phyloP scores from a whole-genome alignment of 2,888 invertebrate genomes.

The Odontothrips loti region DNA sequence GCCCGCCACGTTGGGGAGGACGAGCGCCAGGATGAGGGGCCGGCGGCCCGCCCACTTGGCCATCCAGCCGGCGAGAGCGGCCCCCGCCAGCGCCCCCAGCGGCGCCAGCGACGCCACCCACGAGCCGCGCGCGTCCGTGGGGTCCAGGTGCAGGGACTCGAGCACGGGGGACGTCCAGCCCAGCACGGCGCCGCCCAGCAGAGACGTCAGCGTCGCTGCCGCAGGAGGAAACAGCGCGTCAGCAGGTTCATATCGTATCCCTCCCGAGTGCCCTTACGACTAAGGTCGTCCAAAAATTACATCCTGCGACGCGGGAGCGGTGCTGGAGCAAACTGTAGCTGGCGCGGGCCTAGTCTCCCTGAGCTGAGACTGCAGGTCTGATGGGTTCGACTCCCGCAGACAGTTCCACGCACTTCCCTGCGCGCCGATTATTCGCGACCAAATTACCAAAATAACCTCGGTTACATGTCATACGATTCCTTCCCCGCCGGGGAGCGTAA shows the following conservation, averaged over 20 bases:
- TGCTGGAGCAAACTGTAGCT: no score
- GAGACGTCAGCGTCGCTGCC: conserved; percentile 2
- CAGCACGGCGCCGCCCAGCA: conserved; percentile 15
- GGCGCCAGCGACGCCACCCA: conserved; percentile 20
- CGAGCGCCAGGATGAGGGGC: conserved; percentile 3
- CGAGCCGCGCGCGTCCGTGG: neutral
- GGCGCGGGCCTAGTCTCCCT: neutral
- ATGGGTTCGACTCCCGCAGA: no score
- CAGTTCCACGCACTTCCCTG: no score
- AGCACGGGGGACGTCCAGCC: neutral
- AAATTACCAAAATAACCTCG: no score
- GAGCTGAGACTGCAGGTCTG: neutral
- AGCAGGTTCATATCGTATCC: no score
- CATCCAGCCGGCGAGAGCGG: neutral
- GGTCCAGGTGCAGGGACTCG: neutral
- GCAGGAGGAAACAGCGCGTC: neutral
- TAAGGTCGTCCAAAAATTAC: no score
- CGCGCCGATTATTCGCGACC: no score
- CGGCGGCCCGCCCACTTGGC: neutral
- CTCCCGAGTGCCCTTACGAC: no score
- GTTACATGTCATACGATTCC: no score
- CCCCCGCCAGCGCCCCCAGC: conserved; percentile 2
- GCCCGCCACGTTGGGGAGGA: conserved; percentile 11
- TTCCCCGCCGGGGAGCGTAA: no score
- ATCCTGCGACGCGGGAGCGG: no score